A percentile compares a stretch with the other conserved stretches of the same genome.
These are phyloP conservation scores for Eurystomus glaucurus DNA, from an alignment of 2,797 vertebrate genomes.

Conservation along the genomic window DNA sequence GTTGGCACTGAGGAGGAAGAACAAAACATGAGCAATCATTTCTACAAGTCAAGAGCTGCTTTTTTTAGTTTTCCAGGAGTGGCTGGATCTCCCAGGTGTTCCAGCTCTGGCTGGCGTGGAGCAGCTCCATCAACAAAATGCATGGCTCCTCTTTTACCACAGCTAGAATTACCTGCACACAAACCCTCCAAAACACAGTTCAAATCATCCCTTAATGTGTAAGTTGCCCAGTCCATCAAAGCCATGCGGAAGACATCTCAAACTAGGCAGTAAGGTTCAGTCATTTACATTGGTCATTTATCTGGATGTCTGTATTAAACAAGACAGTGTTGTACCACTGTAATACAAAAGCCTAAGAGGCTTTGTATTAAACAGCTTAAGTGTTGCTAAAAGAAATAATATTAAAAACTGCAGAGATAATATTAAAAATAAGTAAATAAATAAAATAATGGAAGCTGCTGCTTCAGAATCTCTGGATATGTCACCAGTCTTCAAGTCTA, in stretches of 20 bases:
- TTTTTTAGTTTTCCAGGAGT: neutral
- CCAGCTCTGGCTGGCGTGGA: fast-evolving
- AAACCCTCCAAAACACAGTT: neutral
- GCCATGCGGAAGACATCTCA: neutral
- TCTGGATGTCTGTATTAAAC: neutral
- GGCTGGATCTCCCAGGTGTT: neutral
- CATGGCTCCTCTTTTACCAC: neutral
- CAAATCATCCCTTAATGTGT: neutral
- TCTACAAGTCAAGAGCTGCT: neutral
- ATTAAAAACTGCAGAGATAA: neutral
- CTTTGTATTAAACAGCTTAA: neutral
- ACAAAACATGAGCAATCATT: neutral
- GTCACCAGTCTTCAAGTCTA: neutral
- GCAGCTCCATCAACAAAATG: neutral
- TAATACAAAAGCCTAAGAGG: neutral
- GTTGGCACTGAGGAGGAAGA: neutral
- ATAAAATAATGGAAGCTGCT: neutral
- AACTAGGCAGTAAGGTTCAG: neutral
- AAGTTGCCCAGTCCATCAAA: neutral
- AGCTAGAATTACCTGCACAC: neutral
- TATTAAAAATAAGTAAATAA: neutral
- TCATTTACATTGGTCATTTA: neutral
- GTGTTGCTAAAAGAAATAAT: neutral
- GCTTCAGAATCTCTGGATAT: neutral
- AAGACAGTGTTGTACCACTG: neutral